Base-by-base conservation (phyloP, 1,140 invertebrate genomes). In the Phenacoccus solenopsis region DNA sequence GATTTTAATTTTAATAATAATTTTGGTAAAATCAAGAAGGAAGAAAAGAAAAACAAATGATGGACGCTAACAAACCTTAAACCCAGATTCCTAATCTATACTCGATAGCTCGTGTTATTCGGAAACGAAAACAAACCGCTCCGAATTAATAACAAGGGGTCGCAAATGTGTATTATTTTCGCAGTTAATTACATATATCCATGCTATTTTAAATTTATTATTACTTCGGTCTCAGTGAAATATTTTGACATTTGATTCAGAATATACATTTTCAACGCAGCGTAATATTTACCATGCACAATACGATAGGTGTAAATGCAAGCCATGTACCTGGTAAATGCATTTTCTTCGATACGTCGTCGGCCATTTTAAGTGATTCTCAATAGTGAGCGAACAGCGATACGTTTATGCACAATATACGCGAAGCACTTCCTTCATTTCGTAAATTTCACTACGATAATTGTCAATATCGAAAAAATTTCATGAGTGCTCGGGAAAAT, bases 361-460 rank as follows among this genome's bases (percentile, higher is more conserved):
- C 59, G 59, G 59, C 59, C 59, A 64, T 64, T 10, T 27, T 64
- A 64, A 64, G 25, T 64, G 59, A 64, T 64, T 64, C 25, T 64
- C 59, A 64, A 27, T 24, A 64, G 25, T 64, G 25, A 64, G 20
- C 2, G 16, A 64, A 24, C 20, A 5, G 4, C 22, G 13, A 1
- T 24, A 3, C 21, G 20, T 24, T 25, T 24, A 64, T 10, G 16
- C 59, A 10, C 9, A 5, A 4, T 64, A 3, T 24, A 64, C 16
- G 4, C 16, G 5, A 24, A 4, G 4, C 4, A 1, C 21, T 10
- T 25, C 25, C 56, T 2, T 25, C 25, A 25, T 64, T 64, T 3
- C 59, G 21, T 3, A 16, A 3, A 24, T 64, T 25, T 64, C n/a
- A n/a, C n/a, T n/a, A n/a, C n/a, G n/a, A n/a, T 64, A 5, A 64